Evolutionary conservation across 2,888 invertebrate genomes (phyloP), one percentile per base, ranked within the genome.

Genomic region (Drosophila maculinotata): DNA sequence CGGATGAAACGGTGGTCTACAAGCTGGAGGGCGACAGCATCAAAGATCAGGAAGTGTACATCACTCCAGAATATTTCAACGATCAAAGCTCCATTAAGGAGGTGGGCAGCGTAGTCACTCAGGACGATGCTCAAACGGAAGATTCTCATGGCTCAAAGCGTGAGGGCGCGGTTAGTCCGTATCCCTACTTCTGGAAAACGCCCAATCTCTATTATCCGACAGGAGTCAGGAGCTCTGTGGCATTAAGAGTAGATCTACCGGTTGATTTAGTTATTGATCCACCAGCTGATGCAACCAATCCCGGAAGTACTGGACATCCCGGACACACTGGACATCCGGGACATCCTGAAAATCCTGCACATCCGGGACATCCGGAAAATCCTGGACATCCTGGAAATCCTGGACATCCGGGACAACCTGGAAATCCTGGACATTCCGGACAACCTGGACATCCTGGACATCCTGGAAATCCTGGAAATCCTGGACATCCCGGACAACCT

Each of bases 11-110:
- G 15, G 2, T 28, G 9, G 1, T 33, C 38, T 28, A 45, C 3
- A 36, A 31, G 10, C 8, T 23, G 3, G 63, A 28, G 8, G 1
- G 9, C 30, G 42, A 41, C 3, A 3, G 0, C 30, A 6, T 10
- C 28, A 10, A 30, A 5, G 42, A 42, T 9, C 51, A 42, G 42
- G 30, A 52, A 5, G 51, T 52, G 6, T 52, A 15, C 14, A 42
- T 42, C 1, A 10, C 42, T 4, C 14, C 20, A 5, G 39, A 47
- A 6, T 51, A 9, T 17, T 39, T 44, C 0, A 20, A 8, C 2
- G 42, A 33, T 28, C 15, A 36, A 2, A 42, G 28, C 30, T 33
- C 2, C 31, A 4, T 28, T 3, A 17, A 36, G 12, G 45, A 44
- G 6, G 45, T 42, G 5, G 14, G 0, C 28, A 1, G 7, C 12